These are phyloP conservation scores for Sylvilagus bachmani DNA, from an alignment of 2,113 vertebrate species.

Conservation along the genomic window DNA sequence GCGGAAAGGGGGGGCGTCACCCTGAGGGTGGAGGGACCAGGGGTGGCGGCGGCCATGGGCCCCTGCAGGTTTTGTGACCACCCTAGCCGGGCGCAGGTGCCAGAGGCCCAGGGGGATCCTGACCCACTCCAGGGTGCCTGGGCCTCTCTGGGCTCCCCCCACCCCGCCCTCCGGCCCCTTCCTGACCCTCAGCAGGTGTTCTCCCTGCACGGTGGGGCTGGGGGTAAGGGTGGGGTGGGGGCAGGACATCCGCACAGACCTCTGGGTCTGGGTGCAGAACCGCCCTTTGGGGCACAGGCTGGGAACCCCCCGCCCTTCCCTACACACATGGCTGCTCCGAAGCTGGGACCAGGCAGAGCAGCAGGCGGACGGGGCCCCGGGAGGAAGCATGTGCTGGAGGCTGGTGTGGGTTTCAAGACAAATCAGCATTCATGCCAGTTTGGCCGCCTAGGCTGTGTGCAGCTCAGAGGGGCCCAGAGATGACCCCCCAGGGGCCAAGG, in stretches of 20 bases:
- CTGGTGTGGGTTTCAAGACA: rapidly evolving
- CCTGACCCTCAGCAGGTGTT: background rate
- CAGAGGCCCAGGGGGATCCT: background rate
- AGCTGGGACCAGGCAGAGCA: background rate
- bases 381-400: background rate
- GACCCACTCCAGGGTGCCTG: background rate
- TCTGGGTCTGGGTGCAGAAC: background rate
- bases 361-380: background rate
- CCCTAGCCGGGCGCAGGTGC: background rate
- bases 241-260: background rate
- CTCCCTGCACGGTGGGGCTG: background rate
- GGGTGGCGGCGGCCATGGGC: background rate
- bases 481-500: rapidly evolving
- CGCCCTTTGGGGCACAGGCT: background rate
- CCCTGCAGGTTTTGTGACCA: background rate
- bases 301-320: background rate
- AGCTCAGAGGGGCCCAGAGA: background rate
- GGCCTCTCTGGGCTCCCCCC: background rate
- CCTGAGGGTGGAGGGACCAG: background rate
- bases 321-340: background rate
- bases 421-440: background rate
- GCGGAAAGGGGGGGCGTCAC: conserved; percentile 2
- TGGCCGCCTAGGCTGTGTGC: too few relatives aligned
- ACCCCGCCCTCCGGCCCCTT: too few relatives aligned
- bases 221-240: background rate